phyloP scores from a whole-genome alignment of 2,113 vertebrate species.

The Psettodes erumei region DNA sequence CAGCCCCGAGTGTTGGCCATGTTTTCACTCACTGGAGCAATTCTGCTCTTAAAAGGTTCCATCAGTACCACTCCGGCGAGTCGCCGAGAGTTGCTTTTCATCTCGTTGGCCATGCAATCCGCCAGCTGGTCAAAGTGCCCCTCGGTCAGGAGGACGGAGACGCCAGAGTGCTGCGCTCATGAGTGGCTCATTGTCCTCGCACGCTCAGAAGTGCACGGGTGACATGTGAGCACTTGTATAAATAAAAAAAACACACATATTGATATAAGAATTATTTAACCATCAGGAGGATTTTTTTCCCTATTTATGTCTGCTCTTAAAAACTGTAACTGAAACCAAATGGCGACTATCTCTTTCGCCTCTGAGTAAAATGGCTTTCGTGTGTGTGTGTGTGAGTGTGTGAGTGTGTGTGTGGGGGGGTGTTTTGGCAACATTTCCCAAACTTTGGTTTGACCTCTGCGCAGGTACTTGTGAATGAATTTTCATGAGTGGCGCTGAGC shows the following conservation, averaged over 20 bases:
- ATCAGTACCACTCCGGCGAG: conserved; percentile 81
- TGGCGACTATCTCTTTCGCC: conserved; percentile 50
- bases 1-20: conserved; percentile 80
- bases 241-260: conserved; percentile 18
- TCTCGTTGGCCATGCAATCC: conserved; percentile 77
- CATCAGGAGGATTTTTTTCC: conserved; percentile 35
- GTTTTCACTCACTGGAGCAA: conserved; percentile 82
- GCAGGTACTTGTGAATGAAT: conserved; percentile 79
- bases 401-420: no score
- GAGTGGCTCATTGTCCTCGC: conserved; percentile 67
- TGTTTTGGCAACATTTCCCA: conserved; percentile 72
- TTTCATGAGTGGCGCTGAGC: conserved; percentile 73
- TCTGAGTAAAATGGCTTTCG: conserved; percentile 66
- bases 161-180: conserved; percentile 56
- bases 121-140: conserved; percentile 76
- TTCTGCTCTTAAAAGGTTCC: conserved; percentile 83
- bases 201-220: conserved; percentile 21
- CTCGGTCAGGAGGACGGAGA: conserved; percentile 53
- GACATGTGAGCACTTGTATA: conserved; percentile 33
- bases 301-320: conserved; percentile 27
- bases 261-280: conserved; percentile 16
- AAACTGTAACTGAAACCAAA: conserved; percentile 67
- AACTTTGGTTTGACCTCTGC: conserved; percentile 78
- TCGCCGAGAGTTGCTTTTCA: conserved; percentile 80
- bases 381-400: no score